These are phyloP conservation scores for Pemphigus obesinymphae DNA, from an alignment of 1,140 invertebrate species.

Conservation along the genomic window DNA sequence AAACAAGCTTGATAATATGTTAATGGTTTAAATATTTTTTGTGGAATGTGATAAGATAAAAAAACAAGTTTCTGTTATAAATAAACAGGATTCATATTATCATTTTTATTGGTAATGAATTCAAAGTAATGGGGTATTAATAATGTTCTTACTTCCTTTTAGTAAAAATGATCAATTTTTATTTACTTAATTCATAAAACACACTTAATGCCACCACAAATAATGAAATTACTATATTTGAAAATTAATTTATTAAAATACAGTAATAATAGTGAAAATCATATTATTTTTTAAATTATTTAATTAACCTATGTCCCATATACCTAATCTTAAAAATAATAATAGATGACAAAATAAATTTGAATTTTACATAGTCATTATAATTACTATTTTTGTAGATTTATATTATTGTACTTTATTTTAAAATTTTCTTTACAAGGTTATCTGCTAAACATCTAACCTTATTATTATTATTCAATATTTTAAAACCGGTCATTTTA, in stretches of 20 bases:
- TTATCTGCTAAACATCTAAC: neutral
- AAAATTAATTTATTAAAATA: neutral
- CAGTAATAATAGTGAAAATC: too few species aligned
- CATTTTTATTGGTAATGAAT: slow-evolving; percentile 23
- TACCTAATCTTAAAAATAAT: neutral
- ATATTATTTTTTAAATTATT: neutral
- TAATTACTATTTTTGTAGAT: neutral
- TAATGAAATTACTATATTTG: neutral
- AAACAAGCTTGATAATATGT: neutral
- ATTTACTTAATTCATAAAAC: neutral
- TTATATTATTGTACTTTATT: neutral
- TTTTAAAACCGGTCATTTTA: neutral
- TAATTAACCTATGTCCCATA: too few species aligned
- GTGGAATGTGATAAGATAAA: slow-evolving; percentile 30
- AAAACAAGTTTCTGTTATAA: slow-evolving; percentile 23
- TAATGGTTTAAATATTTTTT: slow-evolving; percentile 12
- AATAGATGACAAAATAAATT: neutral
- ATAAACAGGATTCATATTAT: slow-evolving; percentile 17
- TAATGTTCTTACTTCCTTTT: neutral
- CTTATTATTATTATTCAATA: neutral
- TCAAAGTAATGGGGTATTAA: neutral
- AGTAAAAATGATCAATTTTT: neutral
- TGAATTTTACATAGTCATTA: neutral
- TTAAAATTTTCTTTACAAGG: neutral
- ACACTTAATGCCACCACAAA: neutral